Conservation (phyloP, 2,888 invertebrate genomes). For the Isoperla grammatica region DNA sequence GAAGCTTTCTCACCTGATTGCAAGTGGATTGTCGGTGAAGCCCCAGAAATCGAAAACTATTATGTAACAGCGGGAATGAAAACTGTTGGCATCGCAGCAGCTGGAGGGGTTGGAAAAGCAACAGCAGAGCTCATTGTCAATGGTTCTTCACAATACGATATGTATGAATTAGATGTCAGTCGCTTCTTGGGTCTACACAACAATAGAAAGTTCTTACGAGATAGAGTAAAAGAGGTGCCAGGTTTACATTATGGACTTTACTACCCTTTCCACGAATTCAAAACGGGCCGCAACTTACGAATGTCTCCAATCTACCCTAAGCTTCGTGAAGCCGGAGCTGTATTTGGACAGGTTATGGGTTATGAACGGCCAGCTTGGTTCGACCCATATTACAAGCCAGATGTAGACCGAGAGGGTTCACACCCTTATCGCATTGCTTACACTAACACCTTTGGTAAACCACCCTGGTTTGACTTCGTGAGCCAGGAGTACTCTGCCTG, state of each 20-base stretch:
- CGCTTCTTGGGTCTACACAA: conserved; percentile 90
- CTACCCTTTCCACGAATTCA: conserved; percentile 82
- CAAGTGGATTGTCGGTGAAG: conserved; percentile 91
- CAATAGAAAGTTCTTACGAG: conserved; percentile 85
- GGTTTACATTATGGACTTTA: conserved; percentile 77
- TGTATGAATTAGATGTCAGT: conserved; percentile 84
- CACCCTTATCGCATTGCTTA: conserved; percentile 62
- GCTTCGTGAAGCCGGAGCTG: conserved; percentile 82
- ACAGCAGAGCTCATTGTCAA: conserved; percentile 83
- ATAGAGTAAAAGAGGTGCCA: conserved; percentile 88
- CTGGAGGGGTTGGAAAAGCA: conserved; percentile 90
- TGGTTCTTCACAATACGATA: conserved; percentile 72
- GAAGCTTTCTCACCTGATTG: conserved; percentile 97
- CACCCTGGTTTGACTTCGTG: conserved; percentile 87
- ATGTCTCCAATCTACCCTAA: conserved; percentile 95
- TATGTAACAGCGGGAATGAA: conserved; percentile 94
- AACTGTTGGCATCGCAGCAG: conserved; percentile 90
- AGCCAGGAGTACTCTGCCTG: conserved; percentile 89
- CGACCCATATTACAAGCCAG: conserved; percentile 50
- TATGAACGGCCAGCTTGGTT: conserved; percentile 95
- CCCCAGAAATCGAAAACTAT: conserved; percentile 88
- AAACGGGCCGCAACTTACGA: conserved; percentile 81
- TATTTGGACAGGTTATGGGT: conserved; percentile 96
- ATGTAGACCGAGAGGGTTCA: conserved; percentile 45
- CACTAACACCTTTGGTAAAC: conserved; percentile 84